A percentile compares a stretch with the other conserved stretches of the same genome.
Evolutionary conservation across 2,888 invertebrate species (phyloP).

Genomic region (Frankliniella fusca): DNA sequence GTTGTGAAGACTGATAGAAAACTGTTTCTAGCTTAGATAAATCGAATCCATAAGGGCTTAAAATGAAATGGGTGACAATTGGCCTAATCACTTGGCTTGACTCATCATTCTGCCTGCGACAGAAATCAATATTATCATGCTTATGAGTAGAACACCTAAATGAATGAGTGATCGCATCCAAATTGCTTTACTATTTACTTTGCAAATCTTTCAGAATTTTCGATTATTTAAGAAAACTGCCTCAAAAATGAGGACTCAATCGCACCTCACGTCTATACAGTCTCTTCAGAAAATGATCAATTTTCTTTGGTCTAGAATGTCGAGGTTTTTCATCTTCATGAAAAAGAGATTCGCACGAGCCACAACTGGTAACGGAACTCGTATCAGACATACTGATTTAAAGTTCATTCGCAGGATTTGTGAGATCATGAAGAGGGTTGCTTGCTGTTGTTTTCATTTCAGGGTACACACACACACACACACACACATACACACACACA

Average conservation of each 20-base stretch:
- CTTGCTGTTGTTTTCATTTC: slow-evolving; percentile 17
- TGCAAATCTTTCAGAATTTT: neutral
- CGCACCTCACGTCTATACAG: slow-evolving; percentile 9
- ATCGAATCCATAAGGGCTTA: neutral
- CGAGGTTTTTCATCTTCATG: neutral
- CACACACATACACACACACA: no score
- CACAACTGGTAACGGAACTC: neutral
- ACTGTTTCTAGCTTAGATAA: neutral
- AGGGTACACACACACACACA: neutral
- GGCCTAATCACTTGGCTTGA: neutral
- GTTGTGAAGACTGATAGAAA: neutral
- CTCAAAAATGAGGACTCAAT: neutral
- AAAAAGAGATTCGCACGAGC: neutral
- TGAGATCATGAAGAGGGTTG: neutral
- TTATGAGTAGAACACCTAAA: neutral
- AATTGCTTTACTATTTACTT: neutral
- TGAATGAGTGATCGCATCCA: neutral
- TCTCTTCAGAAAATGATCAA: neutral
- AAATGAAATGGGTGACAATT: neutral
- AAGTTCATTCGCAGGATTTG: neutral
- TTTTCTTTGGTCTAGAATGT: neutral
- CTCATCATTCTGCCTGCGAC: neutral
- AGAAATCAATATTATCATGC: neutral
- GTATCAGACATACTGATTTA: neutral
- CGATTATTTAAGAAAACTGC: neutral